Evolutionary conservation across 2,888 invertebrate species (phyloP).

Genomic region (Hesperia comma): DNA sequence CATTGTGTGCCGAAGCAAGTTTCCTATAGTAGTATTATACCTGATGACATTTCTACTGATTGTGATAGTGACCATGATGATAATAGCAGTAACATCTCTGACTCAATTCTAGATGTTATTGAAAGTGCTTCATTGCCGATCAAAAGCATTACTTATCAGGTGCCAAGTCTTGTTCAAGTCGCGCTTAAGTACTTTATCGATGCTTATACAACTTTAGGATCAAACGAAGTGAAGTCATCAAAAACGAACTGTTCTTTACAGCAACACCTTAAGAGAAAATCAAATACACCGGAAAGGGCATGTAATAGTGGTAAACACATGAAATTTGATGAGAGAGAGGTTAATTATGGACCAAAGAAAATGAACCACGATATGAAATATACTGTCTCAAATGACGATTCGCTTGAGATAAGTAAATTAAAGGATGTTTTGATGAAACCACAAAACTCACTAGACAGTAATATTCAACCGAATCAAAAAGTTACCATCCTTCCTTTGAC

Average conservation of each 20-base stretch:
- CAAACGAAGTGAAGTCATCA: not conserved
- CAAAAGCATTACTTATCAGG: slow-evolving; percentile 17
- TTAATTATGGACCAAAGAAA: not conserved
- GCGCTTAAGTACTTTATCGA: not conserved
- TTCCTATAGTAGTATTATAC: not conserved
- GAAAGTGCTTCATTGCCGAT: not conserved
- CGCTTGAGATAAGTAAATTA: not conserved
- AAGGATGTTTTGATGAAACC: not conserved
- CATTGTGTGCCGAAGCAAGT: slow-evolving; percentile 8
- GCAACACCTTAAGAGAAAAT: slow-evolving; percentile 18
- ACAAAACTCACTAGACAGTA: not conserved
- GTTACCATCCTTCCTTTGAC: too few species aligned
- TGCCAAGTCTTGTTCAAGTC: slow-evolving; percentile 40
- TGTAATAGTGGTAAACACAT: slow-evolving; percentile 8
- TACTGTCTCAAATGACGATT: not conserved
- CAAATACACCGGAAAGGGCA: slow-evolving; percentile 2
- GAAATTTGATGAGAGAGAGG: not conserved
- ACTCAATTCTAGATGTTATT: slow-evolving; percentile 5
- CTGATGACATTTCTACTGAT: slow-evolving; percentile 41
- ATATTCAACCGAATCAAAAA: too few species aligned
- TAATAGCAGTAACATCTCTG: slow-evolving; percentile 9
- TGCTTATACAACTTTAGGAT: not conserved
- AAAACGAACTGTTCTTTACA: not conserved
- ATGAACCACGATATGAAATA: not conserved
- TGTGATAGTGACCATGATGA: slow-evolving; percentile 43